Evolutionary conservation across 2,113 vertebrate genomes (phyloP), one percentile per base, ranked within the genome.

Genomic region (Odocoileus virginianus): DNA sequence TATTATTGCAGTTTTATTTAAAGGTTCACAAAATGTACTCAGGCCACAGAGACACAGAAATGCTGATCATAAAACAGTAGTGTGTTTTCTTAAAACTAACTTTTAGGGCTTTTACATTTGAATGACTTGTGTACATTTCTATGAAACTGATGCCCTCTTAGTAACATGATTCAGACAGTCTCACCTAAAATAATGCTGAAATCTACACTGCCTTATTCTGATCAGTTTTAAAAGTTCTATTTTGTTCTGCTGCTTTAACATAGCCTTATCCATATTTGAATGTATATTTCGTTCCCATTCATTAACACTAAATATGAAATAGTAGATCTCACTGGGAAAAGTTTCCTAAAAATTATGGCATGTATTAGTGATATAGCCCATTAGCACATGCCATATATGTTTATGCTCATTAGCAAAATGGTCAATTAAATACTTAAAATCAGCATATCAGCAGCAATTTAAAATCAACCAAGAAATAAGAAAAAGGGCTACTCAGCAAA

Each of bases 111-210:
- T 95, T 97, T 86, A 96, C 60, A 95, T 71, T 93, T 97, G 84
- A 97, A 94, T 88, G 92, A 97, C 27, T 45, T 64, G 23, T 0
- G 25, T 98, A 57, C 27, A 97, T 91, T 96, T 96, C 94, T n/a
- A 91, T 13, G 50, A 83, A 91, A 91, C 79, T 97, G 96, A 98
- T 95, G 96, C 89, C 45, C 93, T 96, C 87, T 82, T 84, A 96
- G 78, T 95, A 94, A 98, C 84, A 97, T 97, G 67, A 96, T 88
- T 98, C 94, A 93, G 25, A 94, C 60, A 79, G 74, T 97, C 95
- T 97, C 67, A 97, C 95, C 92, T 74, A 55, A 92, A 92, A 88
- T 93, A 97, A 97, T 60, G 86, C 83, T 95, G 93, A 97, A 96
- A 82, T 86, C 79, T 88, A 81, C 40, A 97, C 25, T 43, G 7